phyloP scores from a whole-genome alignment of 2,888 invertebrate species.

The Acronicta aceris region DNA sequence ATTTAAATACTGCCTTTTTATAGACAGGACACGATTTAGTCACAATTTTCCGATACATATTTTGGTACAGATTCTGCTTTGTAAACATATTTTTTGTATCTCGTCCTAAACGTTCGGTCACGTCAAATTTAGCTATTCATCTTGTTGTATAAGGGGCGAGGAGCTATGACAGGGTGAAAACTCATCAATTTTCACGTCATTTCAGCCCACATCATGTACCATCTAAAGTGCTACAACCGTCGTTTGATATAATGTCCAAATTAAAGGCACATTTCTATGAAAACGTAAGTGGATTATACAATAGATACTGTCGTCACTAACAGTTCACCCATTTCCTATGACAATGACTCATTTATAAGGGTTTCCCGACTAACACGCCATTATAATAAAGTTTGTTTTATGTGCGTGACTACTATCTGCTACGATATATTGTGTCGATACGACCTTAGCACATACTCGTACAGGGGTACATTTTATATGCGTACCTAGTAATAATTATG shows the following conservation, averaged over 20 bases:
- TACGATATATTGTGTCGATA: constrained; percentile 24
- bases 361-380: constrained; percentile 40
- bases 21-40: not conserved
- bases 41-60: constrained; percentile 5
- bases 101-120: constrained; percentile 8
- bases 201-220: constrained; percentile 12
- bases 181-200: constrained; percentile 44
- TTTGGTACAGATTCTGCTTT: not conserved
- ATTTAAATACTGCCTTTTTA: constrained; percentile 13
- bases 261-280: constrained; percentile 6
- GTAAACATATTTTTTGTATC: constrained; percentile 1
- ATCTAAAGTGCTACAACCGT: constrained; percentile 10
- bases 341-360: constrained; percentile 46
- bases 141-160: constrained; percentile 27
- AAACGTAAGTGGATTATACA: constrained; percentile 20
- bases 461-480: constrained; percentile 29
- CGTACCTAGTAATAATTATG: constrained; percentile 3
- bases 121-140: constrained; percentile 42
- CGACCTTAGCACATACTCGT: constrained; percentile 8
- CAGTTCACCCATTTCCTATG: constrained; percentile 33
- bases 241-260: constrained; percentile 18
- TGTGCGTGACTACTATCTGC: constrained; percentile 42
- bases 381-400: constrained; percentile 30
- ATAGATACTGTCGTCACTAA: constrained; percentile 21
- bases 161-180: constrained; percentile 48